phyloP scores from a whole-genome alignment of 2,113 vertebrate species.

The Butorides virescens region DNA sequence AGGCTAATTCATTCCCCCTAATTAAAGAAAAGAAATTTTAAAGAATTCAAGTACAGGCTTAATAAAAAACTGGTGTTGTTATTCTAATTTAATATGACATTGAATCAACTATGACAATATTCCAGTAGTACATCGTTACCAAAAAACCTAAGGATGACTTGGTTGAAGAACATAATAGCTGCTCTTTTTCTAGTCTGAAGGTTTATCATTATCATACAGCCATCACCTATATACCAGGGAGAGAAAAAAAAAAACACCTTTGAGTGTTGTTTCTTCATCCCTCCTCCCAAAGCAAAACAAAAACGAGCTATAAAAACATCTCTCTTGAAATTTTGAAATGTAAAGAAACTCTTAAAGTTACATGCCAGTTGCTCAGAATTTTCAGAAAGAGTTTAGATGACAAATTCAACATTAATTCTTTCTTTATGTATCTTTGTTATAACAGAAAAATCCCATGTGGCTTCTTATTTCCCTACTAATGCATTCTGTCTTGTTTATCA shows the following conservation, averaged over 20 bases:
- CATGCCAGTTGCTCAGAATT: neutral
- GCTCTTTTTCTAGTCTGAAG: neutral
- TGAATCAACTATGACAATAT: neutral
- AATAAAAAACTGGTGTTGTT: neutral
- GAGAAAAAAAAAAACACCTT: neutral
- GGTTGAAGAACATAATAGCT: neutral
- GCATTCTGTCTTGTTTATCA: neutral
- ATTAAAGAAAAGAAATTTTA: too few relatives aligned
- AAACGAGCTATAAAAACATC: neutral
- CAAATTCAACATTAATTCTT: neutral
- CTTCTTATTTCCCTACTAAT: neutral
- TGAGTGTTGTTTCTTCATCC: neutral
- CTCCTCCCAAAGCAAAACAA: neutral
- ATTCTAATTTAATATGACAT: neutral
- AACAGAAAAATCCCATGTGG: neutral
- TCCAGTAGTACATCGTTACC: neutral
- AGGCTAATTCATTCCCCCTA: neutral
- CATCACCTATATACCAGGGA: neutral
- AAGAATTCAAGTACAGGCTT: neutral
- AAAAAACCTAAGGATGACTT: neutral
- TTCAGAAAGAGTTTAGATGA: neutral
- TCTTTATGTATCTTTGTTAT: neutral
- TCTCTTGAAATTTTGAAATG: neutral
- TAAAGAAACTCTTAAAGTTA: neutral
- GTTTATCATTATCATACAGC: neutral